Base-by-base conservation (phyloP, 2,888 invertebrate genomes). In the Junonia oenone region DNA sequence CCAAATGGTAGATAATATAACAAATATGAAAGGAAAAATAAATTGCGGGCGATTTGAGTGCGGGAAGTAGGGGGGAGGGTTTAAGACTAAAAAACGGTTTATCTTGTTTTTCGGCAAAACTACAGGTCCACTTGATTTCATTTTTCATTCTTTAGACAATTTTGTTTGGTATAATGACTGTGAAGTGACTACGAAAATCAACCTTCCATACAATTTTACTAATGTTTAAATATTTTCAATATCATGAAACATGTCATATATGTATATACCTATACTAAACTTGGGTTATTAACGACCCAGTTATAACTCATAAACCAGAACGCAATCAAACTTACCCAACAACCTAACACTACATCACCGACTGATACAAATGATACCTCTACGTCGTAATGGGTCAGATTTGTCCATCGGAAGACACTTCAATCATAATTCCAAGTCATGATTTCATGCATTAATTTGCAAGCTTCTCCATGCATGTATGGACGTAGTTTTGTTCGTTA, bases 271-370 rank as follows among this genome's bases (percentile, higher is more conserved):
- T 2, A 17, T 2, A 13, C n/a, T n/a, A n/a, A 6, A 22, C n/a
- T 43, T n/a, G 5, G 26, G 52, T 62, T 57, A 60, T 55, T 58
- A 48, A 50, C 45, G 51, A 26, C 13, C 43, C 51, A 29, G 14
- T 29, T 29, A 15, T 22, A 43, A 13, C 22, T 43, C 40, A 6
- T 43, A 38, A 17, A 17, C 17, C 15, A 17, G n/a, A 62, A 59
- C 69, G 74, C 63, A 52, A 68, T 72, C 72, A 71, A 55, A 62
- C 47, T 67, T 73, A 61, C 59, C 45, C 51, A 31, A 6, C 52
- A 45, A 61, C 59, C 45, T 47, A 31, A 6, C 52, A 45, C 35
- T 61, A 50, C 22, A 49, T 57, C 52, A 49, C 26, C 13, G 14
- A n/a, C n/a, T n/a, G 49, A 45, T 26, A 29, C 15, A 27, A 6